Base-by-base conservation (phyloP, 1,140 invertebrate species). In the Heterodera schachtii region DNA sequence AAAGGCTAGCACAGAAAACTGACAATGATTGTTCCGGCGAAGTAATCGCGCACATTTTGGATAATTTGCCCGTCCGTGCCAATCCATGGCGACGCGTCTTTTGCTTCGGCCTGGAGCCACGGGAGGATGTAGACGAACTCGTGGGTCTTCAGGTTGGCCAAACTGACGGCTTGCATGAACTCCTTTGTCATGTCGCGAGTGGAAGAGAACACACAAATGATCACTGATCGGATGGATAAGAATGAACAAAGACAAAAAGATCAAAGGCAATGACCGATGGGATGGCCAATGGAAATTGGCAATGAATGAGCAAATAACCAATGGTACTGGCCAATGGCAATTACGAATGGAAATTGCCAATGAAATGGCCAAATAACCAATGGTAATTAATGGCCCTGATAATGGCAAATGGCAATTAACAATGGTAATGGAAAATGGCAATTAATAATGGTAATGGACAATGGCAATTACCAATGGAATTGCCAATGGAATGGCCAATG, bases 61-160 rank as follows among this genome's bases (percentile, higher is more conserved):
- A 87, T 73, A n/a, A 86, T 80, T 78, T 87, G 81, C 64, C 87
- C 87, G 73, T 88, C 86, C 6, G 84, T 52, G n/a, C 86, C 87
- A 49, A 88, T 79, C 87, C 87, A 88, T 41, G 87, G 87, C 11
- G 84, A 81, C 8, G 78, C 47, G 79, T 88, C 87, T 69, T 88
- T 88, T 7, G 87, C 81, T 49, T 88, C 87, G 9, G 86, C 85
- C 75, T 88, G 87, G 47, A 88, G 82, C 87, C 87, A 88, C 2
- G 87, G 87, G 9, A 88, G 79, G 49, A 88, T 82, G 74, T 81
- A 88, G 57, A 89, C 87, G 60, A 84, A 88, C 13, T 88, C 87
- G 57, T 83, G 80, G 52, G 78, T 85, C 67, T 88, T 87, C 79
- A 88, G 73, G 74, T 81, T 80, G 71, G 81, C 64, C 3, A 69